A percentile compares a stretch with the other conserved stretches of the same genome.
phyloP scores from a whole-genome alignment of 2,113 vertebrate species.

The Labrus mixtus region DNA sequence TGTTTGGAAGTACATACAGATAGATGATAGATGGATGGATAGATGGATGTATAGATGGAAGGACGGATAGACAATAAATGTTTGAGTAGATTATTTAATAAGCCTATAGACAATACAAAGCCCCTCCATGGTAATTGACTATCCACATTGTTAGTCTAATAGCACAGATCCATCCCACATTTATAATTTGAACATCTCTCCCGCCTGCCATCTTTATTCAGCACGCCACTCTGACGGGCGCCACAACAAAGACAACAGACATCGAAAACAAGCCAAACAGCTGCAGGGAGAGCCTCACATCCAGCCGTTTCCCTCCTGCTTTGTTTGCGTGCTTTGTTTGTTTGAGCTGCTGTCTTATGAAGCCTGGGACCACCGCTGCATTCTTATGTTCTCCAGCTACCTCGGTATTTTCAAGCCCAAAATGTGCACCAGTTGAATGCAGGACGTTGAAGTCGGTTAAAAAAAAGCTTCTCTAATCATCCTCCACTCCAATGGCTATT shows the following conservation, averaged over 20 bases:
- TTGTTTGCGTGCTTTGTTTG: constrained; percentile 18
- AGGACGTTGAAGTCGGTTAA: constrained; percentile 48
- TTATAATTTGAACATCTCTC: constrained; percentile 2
- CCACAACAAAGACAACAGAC: constrained; percentile 27
- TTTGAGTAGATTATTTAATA: constrained; percentile 4
- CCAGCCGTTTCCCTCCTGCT: constrained; percentile 29
- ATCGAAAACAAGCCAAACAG: constrained; percentile 40
- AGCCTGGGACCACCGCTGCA: constrained; percentile 41
- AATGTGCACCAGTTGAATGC: constrained; percentile 46
- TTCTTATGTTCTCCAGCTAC: constrained; percentile 41
- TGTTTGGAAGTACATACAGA: background rate
- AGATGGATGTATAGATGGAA: background rate
- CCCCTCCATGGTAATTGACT: background rate
- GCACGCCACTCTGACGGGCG: constrained; percentile 10
- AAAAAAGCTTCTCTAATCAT: constrained; percentile 66
- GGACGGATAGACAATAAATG: background rate
- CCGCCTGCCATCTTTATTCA: constrained; percentile 33
- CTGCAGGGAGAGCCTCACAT: constrained; percentile 32
- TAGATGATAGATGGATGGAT: background rate
- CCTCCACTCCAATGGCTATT: constrained; percentile 58
- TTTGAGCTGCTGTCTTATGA: constrained; percentile 41
- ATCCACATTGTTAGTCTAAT: background rate
- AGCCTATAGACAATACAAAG: background rate
- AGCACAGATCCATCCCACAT: constrained; percentile 13
- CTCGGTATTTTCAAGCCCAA: constrained; percentile 50